These are phyloP conservation scores for Theretra japonica DNA, from an alignment of 2,888 invertebrate species.

Conservation along the genomic window DNA sequence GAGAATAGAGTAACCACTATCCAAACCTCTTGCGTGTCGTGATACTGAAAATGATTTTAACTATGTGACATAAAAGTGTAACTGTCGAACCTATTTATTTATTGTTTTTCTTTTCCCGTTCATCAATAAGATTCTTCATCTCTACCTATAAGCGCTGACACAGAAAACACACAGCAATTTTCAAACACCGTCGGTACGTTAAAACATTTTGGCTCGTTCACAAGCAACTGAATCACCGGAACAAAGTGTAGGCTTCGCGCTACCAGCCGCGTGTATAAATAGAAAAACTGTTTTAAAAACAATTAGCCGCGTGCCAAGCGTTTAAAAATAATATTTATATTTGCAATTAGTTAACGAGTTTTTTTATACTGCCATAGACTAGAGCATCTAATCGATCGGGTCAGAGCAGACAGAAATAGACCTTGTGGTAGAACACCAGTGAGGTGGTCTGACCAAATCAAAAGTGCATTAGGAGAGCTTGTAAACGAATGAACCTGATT, in stretches of 20 bases:
- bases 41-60: too few relatives aligned
- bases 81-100: too few relatives aligned
- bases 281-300: constrained; percentile 21
- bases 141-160: background rate
- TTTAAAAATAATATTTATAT: constrained; percentile 17
- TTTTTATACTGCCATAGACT: background rate
- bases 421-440: too few relatives aligned
- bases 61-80: too few relatives aligned
- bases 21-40: too few relatives aligned
- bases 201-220: constrained; percentile 2
- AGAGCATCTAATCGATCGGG: too few relatives aligned
- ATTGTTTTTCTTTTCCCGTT: too few relatives aligned
- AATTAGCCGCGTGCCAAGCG: constrained; percentile 18
- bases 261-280: constrained; percentile 11
- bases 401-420: too few relatives aligned
- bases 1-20: too few relatives aligned
- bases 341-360: constrained; percentile 17
- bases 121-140: background rate
- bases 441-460: too few relatives aligned
- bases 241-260: background rate
- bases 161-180: background rate
- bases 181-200: background rate
- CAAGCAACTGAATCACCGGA: constrained; percentile 13
- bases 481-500: too few relatives aligned
- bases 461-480: too few relatives aligned